Evolutionary conservation across 1,140 invertebrate species (phyloP).

Genomic region (Chionoecetes opilio): DNA sequence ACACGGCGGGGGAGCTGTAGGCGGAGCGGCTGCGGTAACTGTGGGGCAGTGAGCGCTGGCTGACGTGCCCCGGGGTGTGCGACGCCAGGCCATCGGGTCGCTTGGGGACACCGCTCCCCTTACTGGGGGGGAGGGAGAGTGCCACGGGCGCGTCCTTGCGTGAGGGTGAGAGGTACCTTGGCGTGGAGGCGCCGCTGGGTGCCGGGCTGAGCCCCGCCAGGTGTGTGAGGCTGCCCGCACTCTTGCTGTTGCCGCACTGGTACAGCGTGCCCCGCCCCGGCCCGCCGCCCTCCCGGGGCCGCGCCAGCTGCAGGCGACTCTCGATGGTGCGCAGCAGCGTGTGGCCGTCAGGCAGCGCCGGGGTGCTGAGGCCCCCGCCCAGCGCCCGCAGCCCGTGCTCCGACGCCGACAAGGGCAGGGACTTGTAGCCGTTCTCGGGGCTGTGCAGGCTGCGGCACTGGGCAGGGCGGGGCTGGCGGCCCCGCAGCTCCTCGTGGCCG

Average conservation of each 20-base stretch:
- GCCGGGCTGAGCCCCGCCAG: conserved; percentile 63
- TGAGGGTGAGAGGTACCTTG: conserved; percentile 77
- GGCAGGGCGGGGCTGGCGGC: conserved; percentile 32
- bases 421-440: conserved; percentile 80
- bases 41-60: conserved; percentile 76
- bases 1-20: conserved; percentile 79
- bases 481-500: conserved; percentile 1
- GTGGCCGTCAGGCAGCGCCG: conserved; percentile 78
- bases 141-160: conserved; percentile 29
- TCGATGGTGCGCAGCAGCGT: conserved; percentile 79
- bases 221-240: conserved; percentile 76
- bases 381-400: conserved; percentile 72
- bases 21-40: conserved; percentile 80
- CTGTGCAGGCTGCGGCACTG: conserved; percentile 60
- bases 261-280: conserved; percentile 64
- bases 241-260: conserved; percentile 78
- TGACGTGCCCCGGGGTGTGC: conserved; percentile 67
- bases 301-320: conserved; percentile 76
- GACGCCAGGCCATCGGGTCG: conserved; percentile 69
- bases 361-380: conserved; percentile 62
- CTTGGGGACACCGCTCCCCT: conserved; percentile 53
- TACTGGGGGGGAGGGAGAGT: conserved; percentile 42
- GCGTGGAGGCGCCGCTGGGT: conserved; percentile 74
- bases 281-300: conserved; percentile 72
- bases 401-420: conserved; percentile 71